Evolutionary conservation across 2,888 invertebrate species (phyloP).

Genomic region (Agonopterix arenella): DNA sequence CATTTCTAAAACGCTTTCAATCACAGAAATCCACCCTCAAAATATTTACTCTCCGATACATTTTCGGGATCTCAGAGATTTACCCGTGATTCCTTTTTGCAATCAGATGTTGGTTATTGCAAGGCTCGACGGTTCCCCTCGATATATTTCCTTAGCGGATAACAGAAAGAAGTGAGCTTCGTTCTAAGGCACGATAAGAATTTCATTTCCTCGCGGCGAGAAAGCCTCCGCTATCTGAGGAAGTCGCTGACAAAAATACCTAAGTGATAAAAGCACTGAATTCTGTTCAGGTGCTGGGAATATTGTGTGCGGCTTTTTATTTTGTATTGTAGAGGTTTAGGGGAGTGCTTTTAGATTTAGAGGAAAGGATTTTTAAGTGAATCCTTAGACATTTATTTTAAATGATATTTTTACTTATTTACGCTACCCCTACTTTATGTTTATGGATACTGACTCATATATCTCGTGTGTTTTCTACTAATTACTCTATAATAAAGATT

Average conservation of each 20-base stretch:
- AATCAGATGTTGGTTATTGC: slow-evolving; percentile 66
- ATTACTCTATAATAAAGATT: no score
- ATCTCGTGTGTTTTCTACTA: no score
- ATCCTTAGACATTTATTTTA: neutral
- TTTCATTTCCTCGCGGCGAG: slow-evolving; percentile 73
- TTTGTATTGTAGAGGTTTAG: slow-evolving; percentile 16
- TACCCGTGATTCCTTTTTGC: slow-evolving; percentile 51
- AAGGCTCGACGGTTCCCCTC: slow-evolving; percentile 36
- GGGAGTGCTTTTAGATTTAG: slow-evolving; percentile 11
- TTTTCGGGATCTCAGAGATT: slow-evolving; percentile 42
- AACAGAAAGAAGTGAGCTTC: slow-evolving; percentile 67
- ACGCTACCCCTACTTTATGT: no score
- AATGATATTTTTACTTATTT: neutral
- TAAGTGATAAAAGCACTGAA: slow-evolving; percentile 68
- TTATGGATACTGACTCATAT: no score
- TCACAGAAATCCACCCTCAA: slow-evolving; percentile 13
- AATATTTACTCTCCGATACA: slow-evolving; percentile 33
- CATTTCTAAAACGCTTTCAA: slow-evolving; percentile 11
- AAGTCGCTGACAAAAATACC: slow-evolving; percentile 71
- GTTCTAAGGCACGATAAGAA: slow-evolving; percentile 72
- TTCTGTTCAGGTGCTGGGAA: slow-evolving; percentile 49
- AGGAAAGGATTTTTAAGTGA: neutral
- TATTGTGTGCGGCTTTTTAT: slow-evolving; percentile 33
- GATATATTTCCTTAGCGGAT: slow-evolving; percentile 70
- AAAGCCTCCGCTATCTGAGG: slow-evolving; percentile 67